Evolutionary conservation across 2,797 vertebrate genomes (phyloP), one percentile per base, ranked within the genome.

Genomic region (Cynodonichthys magdalenae): DNA sequence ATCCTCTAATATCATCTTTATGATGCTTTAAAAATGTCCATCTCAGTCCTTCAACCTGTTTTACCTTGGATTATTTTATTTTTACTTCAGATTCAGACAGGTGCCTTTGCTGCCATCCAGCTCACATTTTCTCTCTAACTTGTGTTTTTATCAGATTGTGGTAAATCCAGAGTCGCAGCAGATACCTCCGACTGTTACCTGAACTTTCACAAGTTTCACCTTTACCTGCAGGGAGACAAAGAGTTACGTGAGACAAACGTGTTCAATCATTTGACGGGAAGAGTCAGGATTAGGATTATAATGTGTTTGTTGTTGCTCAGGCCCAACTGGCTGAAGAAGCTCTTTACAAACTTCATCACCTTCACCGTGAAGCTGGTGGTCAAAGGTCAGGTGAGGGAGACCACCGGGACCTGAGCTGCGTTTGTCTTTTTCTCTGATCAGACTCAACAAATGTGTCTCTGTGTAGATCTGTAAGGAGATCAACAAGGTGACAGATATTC

Each of bases 401-500:
- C n/a, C 39, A 34, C 5, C 3, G 15, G 11, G 39, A 7, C n/a
- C 1, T 6, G 42, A 9, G 0, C 14, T 18, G 9, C 27, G 14
- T 63, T 39, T 18, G 11, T 31, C 17, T 7, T 20, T 7, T 18
- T 47, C 15, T 6, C 5, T 15, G 1, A 11, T 36, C 14, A 55
- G 18, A 50, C 3, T 62, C 11, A 3, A 53, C 8, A 4, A 8
- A 24, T 69, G 1, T 80, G 12, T 75, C 63, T 20, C 75, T 15
- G 27, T 79, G 20, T 79, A 98, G 96, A 94, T 96, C 59, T 97
- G 95, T 83, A 93, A 93, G 6, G 95, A 98, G 90, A 96, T 96
- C 62, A 94, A 94, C 84, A 90, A 90, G 53, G 82, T 94, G 69
- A 87, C 95, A 55, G 93, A 94, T 62, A 84, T 94, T 2, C 74